A percentile compares a stretch with the other conserved stretches of the same genome.
Conservation (phyloP, 2,888 invertebrate species). For the Sepiola atlantica region DNA sequence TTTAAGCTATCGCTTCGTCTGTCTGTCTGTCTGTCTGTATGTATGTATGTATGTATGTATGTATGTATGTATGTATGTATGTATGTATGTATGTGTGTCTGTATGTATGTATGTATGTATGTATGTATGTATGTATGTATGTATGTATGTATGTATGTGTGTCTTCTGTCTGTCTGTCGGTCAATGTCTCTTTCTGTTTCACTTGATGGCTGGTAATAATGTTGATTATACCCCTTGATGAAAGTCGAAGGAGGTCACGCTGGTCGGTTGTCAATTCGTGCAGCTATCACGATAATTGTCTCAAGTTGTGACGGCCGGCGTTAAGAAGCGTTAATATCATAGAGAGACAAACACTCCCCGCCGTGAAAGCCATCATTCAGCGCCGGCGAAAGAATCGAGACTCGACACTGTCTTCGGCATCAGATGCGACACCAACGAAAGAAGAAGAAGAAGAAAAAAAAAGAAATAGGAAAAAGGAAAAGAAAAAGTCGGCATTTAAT, state of each 20-base stretch:
- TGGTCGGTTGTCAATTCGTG: neutral
- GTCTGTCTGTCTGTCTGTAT: too few species aligned
- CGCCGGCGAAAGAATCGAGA: neutral
- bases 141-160: neutral
- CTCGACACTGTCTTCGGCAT: neutral
- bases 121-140: neutral
- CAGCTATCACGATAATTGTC: neutral
- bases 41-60: too few species aligned
- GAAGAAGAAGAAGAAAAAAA: too few species aligned
- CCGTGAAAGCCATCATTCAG: neutral
- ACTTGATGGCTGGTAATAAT: neutral
- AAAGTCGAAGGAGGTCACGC: neutral
- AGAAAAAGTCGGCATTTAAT: conserved; percentile 14
- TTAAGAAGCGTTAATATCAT: neutral
- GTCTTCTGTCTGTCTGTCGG: neutral
- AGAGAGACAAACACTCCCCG: neutral
- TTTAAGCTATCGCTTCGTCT: too few species aligned
- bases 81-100: too few species aligned
- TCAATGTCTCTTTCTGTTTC: neutral
- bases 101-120: neutral
- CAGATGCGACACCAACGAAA: neutral
- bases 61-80: too few species aligned
- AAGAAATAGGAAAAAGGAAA: neutral
- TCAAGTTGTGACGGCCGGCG: neutral
- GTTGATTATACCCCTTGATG: neutral